phyloP scores from a whole-genome alignment of 1,140 invertebrate species.

The Neodiprion virginianus region DNA sequence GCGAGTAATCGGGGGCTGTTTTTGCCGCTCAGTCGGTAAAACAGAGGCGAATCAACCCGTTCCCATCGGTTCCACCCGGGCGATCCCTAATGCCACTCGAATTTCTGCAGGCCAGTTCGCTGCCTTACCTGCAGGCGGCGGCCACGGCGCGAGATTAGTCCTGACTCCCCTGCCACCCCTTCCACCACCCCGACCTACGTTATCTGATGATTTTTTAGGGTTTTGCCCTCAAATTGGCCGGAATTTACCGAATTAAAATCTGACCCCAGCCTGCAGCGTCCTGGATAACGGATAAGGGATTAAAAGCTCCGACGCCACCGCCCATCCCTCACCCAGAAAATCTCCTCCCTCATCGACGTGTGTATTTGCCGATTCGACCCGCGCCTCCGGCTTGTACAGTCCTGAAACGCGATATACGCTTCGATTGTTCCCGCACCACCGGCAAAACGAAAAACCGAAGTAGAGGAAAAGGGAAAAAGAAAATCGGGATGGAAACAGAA shows the following conservation, averaged over 20 bases:
- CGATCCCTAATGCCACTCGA: slow-evolving; percentile 9
- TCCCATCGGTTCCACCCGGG: not conserved
- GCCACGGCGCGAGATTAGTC: too few species aligned
- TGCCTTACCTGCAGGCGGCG: too few species aligned
- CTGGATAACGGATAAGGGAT: slow-evolving; percentile 6
- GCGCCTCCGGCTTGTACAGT: not conserved
- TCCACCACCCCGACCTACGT: not conserved
- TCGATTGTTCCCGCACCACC: too few species aligned
- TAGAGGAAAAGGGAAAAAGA: too few species aligned
- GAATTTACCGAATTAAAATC: slow-evolving; percentile 11
- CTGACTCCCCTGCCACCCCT: too few species aligned
- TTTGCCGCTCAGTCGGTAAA: slow-evolving; percentile 45
- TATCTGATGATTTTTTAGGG: slow-evolving; percentile 18
- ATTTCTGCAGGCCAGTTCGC: not conserved
- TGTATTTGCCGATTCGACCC: not conserved
- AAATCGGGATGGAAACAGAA: too few species aligned
- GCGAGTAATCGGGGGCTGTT: slow-evolving; percentile 44
- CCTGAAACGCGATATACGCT: too few species aligned
- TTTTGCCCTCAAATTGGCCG: slow-evolving; percentile 16
- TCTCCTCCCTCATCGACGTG: too few species aligned
- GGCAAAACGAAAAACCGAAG: too few species aligned
- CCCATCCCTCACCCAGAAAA: too few species aligned
- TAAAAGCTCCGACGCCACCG: not conserved
- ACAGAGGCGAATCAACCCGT: slow-evolving; percentile 46
- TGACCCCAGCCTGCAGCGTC: not conserved